Base-by-base conservation (phyloP, 2,113 vertebrate species). In the Noturus placidus region DNA sequence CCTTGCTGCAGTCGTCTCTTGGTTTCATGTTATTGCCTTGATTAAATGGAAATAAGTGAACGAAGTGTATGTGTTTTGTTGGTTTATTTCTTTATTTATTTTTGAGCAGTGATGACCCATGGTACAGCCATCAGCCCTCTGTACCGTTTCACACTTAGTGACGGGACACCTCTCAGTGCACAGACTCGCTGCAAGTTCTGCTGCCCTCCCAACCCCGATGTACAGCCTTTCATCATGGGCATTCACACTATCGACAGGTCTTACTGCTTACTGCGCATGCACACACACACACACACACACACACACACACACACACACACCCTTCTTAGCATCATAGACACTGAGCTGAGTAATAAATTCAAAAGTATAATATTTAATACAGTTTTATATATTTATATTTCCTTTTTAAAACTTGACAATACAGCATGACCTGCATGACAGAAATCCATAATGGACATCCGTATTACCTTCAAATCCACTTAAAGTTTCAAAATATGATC, bases 201-300 rank as follows among this genome's bases (percentile, higher is more conserved):
- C 95, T 98, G 96, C 94, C 97, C 97, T 89, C 95, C 96, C 87
- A 97, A 97, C 93, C 96, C 97, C 27, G 97, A 98, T 61, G 94
- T 96, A 92, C 97, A 98, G 90, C 97, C 98, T 92, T 98, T 98
- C 96, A 98, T 99, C 91, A 97, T 98, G 97, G 97, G 97, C 94
- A 97, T 99, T 91, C 97, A 99, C 93, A 96, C 97, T 96, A 98
- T 99, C 88, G 97, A 99, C 97, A 98, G 98, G 98, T 98, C 94
- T 87, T 50, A 42, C 33, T 42, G 5, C n/a, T n/a, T n/a, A 46
- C 42, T 46, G 6, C 42, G 42, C 42, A 6, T 3, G 4, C 38
- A 38, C 54, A 82, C 22, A 69, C 30, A 69, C 61, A 22, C 67
- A 42, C 33, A 38, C 15, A 70, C 15, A 20, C 33, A 35, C 57